Conservation (phyloP, 1,140 invertebrate genomes). For the Drosophila ironensis region DNA sequence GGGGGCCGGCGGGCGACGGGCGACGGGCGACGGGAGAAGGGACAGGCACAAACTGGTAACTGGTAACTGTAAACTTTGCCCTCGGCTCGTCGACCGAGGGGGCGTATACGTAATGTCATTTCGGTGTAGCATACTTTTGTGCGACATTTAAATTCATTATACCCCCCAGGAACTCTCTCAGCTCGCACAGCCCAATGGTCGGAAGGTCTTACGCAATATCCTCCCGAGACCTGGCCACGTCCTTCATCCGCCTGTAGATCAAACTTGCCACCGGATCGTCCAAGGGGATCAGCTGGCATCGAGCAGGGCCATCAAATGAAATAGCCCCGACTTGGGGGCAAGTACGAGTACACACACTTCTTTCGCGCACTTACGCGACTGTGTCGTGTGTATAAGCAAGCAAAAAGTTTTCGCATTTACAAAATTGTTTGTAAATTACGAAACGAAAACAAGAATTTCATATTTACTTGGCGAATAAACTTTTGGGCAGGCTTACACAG, state of each 20-base stretch:
- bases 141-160: slow-evolving; percentile 65
- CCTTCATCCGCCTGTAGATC: slow-evolving; percentile 2
- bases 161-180: slow-evolving; percentile 14
- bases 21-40: not conserved
- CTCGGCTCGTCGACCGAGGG: slow-evolving; percentile 17
- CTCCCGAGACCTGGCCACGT: too few species aligned
- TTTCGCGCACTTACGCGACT: too few species aligned
- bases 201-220: slow-evolving; percentile 11
- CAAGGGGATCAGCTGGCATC: slow-evolving; percentile 1
- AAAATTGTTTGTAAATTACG: too few species aligned
- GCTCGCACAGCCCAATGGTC: not conserved
- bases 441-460: too few species aligned
- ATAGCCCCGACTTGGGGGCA: too few species aligned
- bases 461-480: too few species aligned
- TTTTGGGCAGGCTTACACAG: too few species aligned
- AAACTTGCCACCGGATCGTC: slow-evolving; percentile 10
- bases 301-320: not conserved
- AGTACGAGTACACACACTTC: too few species aligned
- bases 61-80: slow-evolving; percentile 51
- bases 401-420: too few species aligned
- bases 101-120: slow-evolving; percentile 68
- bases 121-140: slow-evolving; percentile 59
- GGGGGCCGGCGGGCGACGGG: not conserved
- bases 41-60: slow-evolving; percentile 16
- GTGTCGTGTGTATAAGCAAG: too few species aligned